Conservation (phyloP, 1,140 invertebrate genomes). For the Zaprionus lachaisei region DNA sequence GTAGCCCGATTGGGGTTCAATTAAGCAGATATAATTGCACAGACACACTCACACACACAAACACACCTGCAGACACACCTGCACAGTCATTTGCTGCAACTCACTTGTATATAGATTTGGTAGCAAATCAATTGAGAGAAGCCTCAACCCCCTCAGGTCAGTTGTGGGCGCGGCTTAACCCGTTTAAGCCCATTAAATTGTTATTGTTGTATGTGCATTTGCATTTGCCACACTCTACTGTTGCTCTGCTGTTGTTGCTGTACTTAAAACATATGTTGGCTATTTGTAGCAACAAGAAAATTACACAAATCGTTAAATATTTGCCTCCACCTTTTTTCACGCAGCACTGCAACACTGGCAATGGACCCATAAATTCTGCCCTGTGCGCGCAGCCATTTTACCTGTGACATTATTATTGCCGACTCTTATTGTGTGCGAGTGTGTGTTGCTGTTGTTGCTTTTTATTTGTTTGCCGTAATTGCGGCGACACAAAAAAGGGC, state of each 20-base stretch:
- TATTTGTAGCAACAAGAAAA: conserved; percentile 80
- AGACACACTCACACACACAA: conserved; percentile 45
- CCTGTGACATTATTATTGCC: conserved; percentile 79
- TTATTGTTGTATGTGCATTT: conserved; percentile 54
- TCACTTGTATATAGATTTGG: conserved; percentile 42
- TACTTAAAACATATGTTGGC: conserved; percentile 69
- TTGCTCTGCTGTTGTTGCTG: conserved; percentile 31
- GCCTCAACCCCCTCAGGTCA: background rate
- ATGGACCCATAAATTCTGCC: conserved; percentile 71
- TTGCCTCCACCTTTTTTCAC: conserved; percentile 36
- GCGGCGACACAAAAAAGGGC: conserved; percentile 63
- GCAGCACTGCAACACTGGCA: conserved; percentile 24
- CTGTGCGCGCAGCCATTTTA: conserved; percentile 65
- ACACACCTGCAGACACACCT: background rate
- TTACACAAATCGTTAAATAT: conserved; percentile 83
- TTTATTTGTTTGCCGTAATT: conserved; percentile 78
- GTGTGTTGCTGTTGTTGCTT: conserved; percentile 30
- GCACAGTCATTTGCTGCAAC: background rate
- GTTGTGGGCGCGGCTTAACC: conserved; percentile 28
- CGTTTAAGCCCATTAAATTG: conserved; percentile 71
- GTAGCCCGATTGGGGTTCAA: conserved; percentile 69
- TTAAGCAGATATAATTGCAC: conserved; percentile 79
- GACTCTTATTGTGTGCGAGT: conserved; percentile 1
- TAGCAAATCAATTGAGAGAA: conserved; percentile 35
- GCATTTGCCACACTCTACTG: conserved; percentile 1